Evolutionary conservation across 2,888 invertebrate genomes (phyloP).

Genomic region (Polia nebulosa): DNA sequence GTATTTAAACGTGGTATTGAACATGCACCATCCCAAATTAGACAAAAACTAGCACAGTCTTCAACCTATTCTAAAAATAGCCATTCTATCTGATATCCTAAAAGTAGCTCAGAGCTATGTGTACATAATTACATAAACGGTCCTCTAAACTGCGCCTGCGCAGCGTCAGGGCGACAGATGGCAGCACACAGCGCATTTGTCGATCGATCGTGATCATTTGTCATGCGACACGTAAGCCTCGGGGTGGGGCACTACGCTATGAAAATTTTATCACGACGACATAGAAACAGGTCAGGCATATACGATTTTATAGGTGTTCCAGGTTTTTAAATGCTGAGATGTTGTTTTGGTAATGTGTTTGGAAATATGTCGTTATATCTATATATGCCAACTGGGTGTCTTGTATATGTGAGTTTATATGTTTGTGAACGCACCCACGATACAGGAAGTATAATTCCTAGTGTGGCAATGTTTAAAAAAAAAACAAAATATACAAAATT

Average conservation of each 20-base stretch:
- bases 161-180: constrained; percentile 68
- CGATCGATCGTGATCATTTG: constrained; percentile 50
- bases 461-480: no score
- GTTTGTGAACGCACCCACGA: no score
- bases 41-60: not conserved
- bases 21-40: not conserved
- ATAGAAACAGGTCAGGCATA: constrained; percentile 4
- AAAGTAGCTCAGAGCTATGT: constrained; percentile 32
- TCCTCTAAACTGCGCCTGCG: constrained; percentile 37
- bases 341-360: not conserved
- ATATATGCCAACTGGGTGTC: no score
- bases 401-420: no score
- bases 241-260: constrained; percentile 53
- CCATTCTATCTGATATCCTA: constrained; percentile 28
- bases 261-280: constrained; percentile 48
- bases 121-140: constrained; percentile 55
- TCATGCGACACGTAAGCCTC: constrained; percentile 60
- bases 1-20: not conserved
- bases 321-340: not conserved
- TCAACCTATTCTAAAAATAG: constrained; percentile 12
- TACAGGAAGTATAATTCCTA: no score
- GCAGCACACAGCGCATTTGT: constrained; percentile 65
- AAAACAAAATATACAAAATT: no score
- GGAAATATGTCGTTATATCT: no score
- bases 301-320: constrained; percentile 21